Percentiles rank a stretch among this genome's conserved stretches.
Evolutionary conservation across 2,113 vertebrate species (phyloP).

Genomic region (Calyptomena viridis): DNA sequence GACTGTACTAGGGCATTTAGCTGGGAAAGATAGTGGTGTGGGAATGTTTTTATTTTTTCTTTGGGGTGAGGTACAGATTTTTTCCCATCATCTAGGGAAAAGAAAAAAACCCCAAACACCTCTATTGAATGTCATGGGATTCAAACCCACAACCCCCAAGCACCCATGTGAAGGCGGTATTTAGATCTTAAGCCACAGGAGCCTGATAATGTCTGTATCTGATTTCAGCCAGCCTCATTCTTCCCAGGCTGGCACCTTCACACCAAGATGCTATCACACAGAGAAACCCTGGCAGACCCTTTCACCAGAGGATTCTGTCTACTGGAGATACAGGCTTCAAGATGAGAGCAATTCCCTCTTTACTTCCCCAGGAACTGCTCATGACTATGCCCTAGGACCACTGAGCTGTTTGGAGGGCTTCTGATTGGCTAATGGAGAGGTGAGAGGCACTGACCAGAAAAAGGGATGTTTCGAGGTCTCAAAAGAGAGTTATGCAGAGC

Average conservation of each 20-base stretch:
- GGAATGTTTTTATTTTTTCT: neutral
- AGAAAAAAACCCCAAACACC: neutral
- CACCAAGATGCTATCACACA: neutral
- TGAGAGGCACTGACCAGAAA: neutral
- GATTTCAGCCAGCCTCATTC: neutral
- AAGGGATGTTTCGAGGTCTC: neutral
- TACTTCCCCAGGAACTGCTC: neutral
- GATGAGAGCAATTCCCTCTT: neutral
- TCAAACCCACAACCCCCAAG: neutral
- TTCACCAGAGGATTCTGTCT: neutral
- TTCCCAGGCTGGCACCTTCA: neutral
- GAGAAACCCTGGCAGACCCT: neutral
- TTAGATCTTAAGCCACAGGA: neutral
- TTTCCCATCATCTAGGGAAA: neutral
- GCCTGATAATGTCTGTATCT: neutral
- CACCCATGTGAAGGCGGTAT: neutral
- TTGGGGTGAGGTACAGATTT: neutral
- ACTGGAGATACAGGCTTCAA: neutral
- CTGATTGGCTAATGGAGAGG: neutral
- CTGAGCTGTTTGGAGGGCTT: neutral
- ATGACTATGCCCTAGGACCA: fast-evolving
- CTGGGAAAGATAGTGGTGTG: neutral
- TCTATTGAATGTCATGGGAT: neutral
- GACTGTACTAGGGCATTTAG: neutral
- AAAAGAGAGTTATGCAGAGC: neutral